A percentile compares a stretch with the other conserved stretches of the same genome.
These are phyloP conservation scores for Lasioglossum morio DNA, from an alignment of 2,888 invertebrate species.

Conservation along the genomic window DNA sequence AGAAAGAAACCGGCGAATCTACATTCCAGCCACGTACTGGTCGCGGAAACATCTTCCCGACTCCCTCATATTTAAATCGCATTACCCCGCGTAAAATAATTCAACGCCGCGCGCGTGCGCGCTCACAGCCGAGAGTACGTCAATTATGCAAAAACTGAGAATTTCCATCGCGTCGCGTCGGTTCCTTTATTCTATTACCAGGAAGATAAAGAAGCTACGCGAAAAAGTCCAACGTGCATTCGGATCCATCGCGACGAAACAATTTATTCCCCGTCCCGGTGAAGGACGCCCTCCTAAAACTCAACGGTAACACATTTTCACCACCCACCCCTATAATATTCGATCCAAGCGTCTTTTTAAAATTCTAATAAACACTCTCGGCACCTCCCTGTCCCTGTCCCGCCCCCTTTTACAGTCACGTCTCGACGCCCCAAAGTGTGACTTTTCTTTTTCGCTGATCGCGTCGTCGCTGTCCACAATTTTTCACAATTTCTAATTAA, in stretches of 20 bases:
- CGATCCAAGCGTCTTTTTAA: slow-evolving; percentile 45
- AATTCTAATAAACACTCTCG: slow-evolving; percentile 37
- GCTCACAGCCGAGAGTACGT: slow-evolving; percentile 34
- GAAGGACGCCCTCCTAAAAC: slow-evolving; percentile 20
- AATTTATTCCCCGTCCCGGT: slow-evolving; percentile 48
- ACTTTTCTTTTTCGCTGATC: too few relatives aligned
- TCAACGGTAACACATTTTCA: slow-evolving; percentile 49
- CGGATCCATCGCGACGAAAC: slow-evolving; percentile 37
- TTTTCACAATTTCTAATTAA: too few relatives aligned
- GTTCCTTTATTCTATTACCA: slow-evolving; percentile 54
- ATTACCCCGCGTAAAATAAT: slow-evolving; percentile 57
- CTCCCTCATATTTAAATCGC: slow-evolving; percentile 52
- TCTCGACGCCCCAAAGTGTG: neutral
- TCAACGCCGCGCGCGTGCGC: slow-evolving; percentile 30
- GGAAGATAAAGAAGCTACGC: slow-evolving; percentile 38
- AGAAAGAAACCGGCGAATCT: slow-evolving; percentile 36
- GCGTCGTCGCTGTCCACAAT: too few relatives aligned
- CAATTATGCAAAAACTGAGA: slow-evolving; percentile 62
- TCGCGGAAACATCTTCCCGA: slow-evolving; percentile 41
- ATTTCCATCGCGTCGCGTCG: slow-evolving; percentile 48
- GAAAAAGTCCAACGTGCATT: slow-evolving; percentile 26
- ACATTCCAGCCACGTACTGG: slow-evolving; percentile 18
- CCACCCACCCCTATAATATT: slow-evolving; percentile 33
- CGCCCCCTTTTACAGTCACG: neutral
- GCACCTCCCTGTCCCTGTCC: neutral